phyloP scores from a whole-genome alignment of 2,888 invertebrate species.

The Penaeus monodon region DNA sequence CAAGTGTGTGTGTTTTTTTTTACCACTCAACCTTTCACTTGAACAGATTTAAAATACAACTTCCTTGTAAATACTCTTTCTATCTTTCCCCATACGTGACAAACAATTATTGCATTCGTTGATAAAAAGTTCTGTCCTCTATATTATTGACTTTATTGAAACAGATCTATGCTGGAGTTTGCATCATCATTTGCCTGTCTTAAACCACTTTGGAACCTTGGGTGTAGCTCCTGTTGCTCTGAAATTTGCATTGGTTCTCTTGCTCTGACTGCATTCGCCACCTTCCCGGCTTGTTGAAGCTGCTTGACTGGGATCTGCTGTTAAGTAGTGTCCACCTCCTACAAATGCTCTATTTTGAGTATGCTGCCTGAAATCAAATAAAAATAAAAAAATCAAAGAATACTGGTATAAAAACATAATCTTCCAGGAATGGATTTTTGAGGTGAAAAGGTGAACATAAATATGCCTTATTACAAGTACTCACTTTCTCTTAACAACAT shows the following conservation, averaged over 20 bases:
- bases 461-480: neutral
- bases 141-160: too few species aligned
- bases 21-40: too few species aligned
- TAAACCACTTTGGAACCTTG: conserved; percentile 54
- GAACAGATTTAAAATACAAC: too few species aligned
- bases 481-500: conserved; percentile 32
- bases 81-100: too few species aligned
- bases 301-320: neutral
- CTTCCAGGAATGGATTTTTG: too few species aligned
- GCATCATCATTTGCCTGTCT: conserved; percentile 36
- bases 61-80: too few species aligned
- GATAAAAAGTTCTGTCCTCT: too few species aligned
- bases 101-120: too few species aligned
- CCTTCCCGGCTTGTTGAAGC: neutral
- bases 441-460: neutral
- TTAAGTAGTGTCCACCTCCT: neutral
- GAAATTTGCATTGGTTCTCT: conserved; percentile 7
- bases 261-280: neutral
- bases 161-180: too few species aligned
- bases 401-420: neutral
- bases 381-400: neutral
- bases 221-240: conserved; percentile 30
- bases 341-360: neutral
- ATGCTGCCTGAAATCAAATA: neutral
- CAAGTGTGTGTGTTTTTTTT: too few species aligned